Base-by-base conservation (phyloP, 2,888 invertebrate genomes). In the Clistopyga incitator region DNA sequence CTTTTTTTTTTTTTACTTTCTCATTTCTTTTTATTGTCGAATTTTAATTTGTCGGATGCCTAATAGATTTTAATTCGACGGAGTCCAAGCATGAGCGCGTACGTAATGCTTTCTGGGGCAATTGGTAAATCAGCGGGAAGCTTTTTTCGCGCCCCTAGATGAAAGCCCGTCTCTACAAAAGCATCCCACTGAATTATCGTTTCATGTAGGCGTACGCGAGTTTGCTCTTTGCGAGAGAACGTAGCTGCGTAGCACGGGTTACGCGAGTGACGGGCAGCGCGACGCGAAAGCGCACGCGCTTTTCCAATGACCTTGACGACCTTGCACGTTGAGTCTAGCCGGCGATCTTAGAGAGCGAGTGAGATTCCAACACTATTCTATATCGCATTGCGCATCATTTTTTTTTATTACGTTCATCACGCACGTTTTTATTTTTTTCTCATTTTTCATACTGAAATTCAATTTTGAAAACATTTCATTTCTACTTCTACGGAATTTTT, bases 261-360 rank as follows among this genome's bases (percentile, higher is more conserved):
- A 34, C 54, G 54, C 47, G 79, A 72, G 54, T 77, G 74, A 47
- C 78, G 65, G 61, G 70, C 59, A 54, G 38, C 18, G 45, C 20
- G 61, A 29, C 52, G 71, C 67, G 54, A 42, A 78, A 64, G 80
- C 80, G 72, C 83, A 50, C 68, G 77, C 80, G 77, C 76, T 80
- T 68, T 80, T 80, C 61, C 77, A 34, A 23, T 67, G 78, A 79
- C 82, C 82, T 84, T 79, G 67, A 77, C 56, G 82, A 82, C 82
- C 84, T 82, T 82, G 76, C 23, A 52, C 70, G 54, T 25, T 20
- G 42, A 11, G 8, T n/a, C 71, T 76, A 59, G 56, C 42, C 47
- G 47, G 56, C 59, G 45, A 34, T 34, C 25, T 20, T 15, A 45
- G 50, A 45, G 61, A 59, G 50, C 15, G 34, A 50, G 15, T 45